Evolutionary conservation across 2,797 vertebrate genomes (phyloP), one percentile per base, ranked within the genome.

Genomic region (Pantherophis alleghaniensis): DNA sequence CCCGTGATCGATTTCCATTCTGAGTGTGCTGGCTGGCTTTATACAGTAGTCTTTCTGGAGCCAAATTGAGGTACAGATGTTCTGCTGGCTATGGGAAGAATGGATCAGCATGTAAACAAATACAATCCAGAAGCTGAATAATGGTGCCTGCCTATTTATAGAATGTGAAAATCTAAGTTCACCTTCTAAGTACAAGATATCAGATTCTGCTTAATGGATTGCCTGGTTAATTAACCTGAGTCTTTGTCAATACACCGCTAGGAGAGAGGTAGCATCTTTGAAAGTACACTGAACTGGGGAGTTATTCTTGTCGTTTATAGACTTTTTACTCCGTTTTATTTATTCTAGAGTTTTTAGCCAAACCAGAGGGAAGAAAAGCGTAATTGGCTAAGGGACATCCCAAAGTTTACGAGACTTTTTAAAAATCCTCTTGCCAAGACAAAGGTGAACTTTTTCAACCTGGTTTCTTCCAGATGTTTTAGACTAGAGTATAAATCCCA

Each of bases 191-290:
- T 93, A 37, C 47, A 86, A 24, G 4, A 26, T 91, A 93, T 89
- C 87, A 63, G 42, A 89, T 93, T 91, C 93, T 93, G 90, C 90
- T 91, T 91, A 89, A 88, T 89, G n/a, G 51, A 86, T 89, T 83
- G 47, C 90, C 24, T 63, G 57, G 57, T 83, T 93, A 69, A 83
- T 86, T 86, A 89, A 86, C 24, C 47, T 13, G 55, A 88, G 7
- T 26, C 59, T 92, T 28, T 90, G 59, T 56, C 51, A 60, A 32
- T 91, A 32, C 24, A 55, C 24, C 57, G 20, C 32, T 83, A 32
- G n/a, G 32, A 87, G 26, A 26, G 28, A 55, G 51, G 20, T n/a
- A 32, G 20, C 74, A 28, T 66, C 60, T 61, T 90, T 57, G 32
- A 53, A 79, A 16, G 47, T 90, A 16, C 28, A 11, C 42, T 53